Conservation (phyloP, 2,797 vertebrate genomes). For the Lithobates pipiens region DNA sequence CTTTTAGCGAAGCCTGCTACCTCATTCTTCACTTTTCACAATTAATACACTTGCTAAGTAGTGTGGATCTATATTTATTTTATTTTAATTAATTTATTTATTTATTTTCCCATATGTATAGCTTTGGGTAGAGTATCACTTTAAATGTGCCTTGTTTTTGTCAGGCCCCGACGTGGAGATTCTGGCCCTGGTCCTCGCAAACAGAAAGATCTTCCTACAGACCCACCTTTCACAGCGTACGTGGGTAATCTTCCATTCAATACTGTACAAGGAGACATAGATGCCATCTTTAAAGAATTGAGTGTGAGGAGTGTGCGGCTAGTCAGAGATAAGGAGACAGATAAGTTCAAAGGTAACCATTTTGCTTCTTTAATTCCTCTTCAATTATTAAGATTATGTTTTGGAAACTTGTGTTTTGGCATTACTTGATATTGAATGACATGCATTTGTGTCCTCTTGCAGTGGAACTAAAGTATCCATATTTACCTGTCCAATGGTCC, state of each 20-base stretch:
- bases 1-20: no score
- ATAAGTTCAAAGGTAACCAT: conserved; percentile 95
- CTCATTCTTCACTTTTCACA: no score
- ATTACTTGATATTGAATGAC: no score
- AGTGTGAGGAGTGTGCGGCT: conserved; percentile 91
- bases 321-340: conserved; percentile 98
- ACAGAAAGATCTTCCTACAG: conserved; percentile 95
- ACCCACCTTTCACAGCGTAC: conserved; percentile 96
- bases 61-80: no score
- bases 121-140: background rate
- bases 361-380: background rate
- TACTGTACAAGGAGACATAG: conserved; percentile 97
- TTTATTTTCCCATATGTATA: no score
- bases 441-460: no score
- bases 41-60: no score
- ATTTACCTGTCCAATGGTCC: no score
- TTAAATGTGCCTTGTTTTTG: background rate
- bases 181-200: conserved; percentile 84
- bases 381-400: no score
- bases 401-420: no score
- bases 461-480: no score
- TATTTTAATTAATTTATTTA: no score
- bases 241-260: conserved; percentile 97
- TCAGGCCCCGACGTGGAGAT: conserved; percentile 79
- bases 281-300: conserved; percentile 96